phyloP scores from a whole-genome alignment of 2,888 invertebrate species.

The Palloptera scutellata region DNA sequence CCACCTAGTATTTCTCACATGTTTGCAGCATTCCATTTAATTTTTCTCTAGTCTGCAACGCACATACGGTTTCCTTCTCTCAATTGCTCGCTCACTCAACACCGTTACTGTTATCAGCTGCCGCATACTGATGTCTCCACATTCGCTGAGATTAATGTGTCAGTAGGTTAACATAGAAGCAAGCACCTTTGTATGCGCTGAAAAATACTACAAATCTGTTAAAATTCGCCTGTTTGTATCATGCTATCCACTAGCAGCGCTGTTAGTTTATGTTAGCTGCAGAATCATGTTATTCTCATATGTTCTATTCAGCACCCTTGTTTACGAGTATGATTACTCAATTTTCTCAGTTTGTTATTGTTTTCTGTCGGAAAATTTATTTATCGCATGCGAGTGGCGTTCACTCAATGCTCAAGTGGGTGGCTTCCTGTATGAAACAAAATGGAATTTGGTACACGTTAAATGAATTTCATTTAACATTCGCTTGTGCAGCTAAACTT shows the following conservation, averaged over 20 bases:
- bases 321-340: background rate
- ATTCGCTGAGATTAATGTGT: too few relatives aligned
- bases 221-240: background rate
- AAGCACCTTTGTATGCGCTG: background rate
- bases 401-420: too few relatives aligned
- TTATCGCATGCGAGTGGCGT: constrained; percentile 22
- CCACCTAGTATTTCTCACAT: background rate
- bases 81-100: too few relatives aligned
- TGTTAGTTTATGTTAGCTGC: background rate
- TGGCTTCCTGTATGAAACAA: too few relatives aligned
- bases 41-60: background rate
- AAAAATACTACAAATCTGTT: constrained; percentile 13
- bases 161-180: too few relatives aligned
- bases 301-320: constrained; percentile 8
- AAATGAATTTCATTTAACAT: too few relatives aligned
- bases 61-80: too few relatives aligned
- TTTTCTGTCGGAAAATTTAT: background rate
- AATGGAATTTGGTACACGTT: too few relatives aligned
- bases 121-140: background rate
- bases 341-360: constrained; percentile 1
- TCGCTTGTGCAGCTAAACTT: too few relatives aligned
- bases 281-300: background rate
- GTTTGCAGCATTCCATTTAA: too few relatives aligned
- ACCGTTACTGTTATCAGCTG: too few relatives aligned
- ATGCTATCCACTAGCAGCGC: background rate